These are phyloP conservation scores for Eilema caniola DNA, from an alignment of 2,888 invertebrate species.

Conservation along the genomic window DNA sequence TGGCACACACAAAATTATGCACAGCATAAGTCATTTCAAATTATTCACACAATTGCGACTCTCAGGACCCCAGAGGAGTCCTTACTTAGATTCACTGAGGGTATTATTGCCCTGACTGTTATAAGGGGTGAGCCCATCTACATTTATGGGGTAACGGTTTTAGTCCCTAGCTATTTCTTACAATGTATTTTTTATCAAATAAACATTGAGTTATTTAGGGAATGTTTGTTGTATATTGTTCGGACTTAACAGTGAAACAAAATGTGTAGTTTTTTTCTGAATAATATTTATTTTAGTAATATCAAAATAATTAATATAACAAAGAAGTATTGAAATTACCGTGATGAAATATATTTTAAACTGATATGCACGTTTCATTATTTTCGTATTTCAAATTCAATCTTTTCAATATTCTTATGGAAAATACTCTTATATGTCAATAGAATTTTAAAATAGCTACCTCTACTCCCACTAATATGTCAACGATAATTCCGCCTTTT, in stretches of 20 bases:
- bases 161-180: conserved; percentile 14
- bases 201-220: not conserved
- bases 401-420: too few species aligned
- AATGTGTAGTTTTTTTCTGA: too few species aligned
- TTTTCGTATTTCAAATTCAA: too few species aligned
- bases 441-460: too few species aligned
- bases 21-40: conserved; percentile 12
- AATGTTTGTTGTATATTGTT: not conserved
- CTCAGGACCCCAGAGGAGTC: not conserved
- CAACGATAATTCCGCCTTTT: not conserved
- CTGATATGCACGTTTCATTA: too few species aligned
- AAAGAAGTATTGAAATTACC: too few species aligned
- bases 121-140: conserved; percentile 20
- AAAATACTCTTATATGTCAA: too few species aligned
- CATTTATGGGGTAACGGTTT: conserved; percentile 18
- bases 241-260: not conserved
- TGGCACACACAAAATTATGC: conserved; percentile 16
- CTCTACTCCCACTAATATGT: not conserved
- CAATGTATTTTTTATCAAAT: conserved; percentile 8
- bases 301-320: too few species aligned
- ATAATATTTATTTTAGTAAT: too few species aligned
- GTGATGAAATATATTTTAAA: too few species aligned
- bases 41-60: conserved; percentile 11
- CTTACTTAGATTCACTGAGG: conserved; percentile 16
- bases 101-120: conserved; percentile 15